phyloP scores from a whole-genome alignment of 2,888 invertebrate species.

The Gerris lacustris region DNA sequence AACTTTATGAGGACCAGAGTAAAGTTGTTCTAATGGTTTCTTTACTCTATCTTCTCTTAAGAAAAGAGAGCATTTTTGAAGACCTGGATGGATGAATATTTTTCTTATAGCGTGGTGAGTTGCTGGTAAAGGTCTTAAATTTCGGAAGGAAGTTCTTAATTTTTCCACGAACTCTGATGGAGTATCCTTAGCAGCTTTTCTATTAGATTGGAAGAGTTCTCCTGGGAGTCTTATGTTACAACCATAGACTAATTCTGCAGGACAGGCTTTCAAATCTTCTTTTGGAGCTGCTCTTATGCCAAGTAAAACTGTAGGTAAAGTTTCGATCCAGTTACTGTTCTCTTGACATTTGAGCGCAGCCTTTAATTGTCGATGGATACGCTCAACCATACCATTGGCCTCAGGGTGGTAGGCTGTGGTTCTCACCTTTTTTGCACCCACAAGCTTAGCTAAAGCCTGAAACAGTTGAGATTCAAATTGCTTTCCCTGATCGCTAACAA shows the following conservation, averaged over 20 bases:
- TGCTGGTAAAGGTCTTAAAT: neutral
- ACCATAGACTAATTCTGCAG: too few species aligned
- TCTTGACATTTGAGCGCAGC: constrained; percentile 13
- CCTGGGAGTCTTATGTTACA: too few species aligned
- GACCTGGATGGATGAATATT: neutral
- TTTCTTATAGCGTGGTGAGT: neutral
- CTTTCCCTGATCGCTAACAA: constrained; percentile 35
- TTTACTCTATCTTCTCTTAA: neutral
- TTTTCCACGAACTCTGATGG: neutral
- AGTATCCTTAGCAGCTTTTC: neutral
- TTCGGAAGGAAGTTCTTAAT: neutral
- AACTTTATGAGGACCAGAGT: neutral
- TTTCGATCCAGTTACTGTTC: constrained; percentile 10
- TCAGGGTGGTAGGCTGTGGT: constrained; percentile 18
- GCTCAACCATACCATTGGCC: constrained; percentile 21
- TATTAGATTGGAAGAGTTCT: neutral
- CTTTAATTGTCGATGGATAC: constrained; percentile 18
- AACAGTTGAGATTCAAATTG: constrained; percentile 35
- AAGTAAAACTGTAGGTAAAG: constrained; percentile 15
- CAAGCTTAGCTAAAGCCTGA: constrained; percentile 21
- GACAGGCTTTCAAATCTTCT: constrained; percentile 11
- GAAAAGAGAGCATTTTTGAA: neutral
- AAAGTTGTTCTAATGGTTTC: neutral
- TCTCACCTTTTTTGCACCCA: neutral
- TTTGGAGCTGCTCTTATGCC: constrained; percentile 14